phyloP scores from a whole-genome alignment of 2,888 invertebrate species.

The Heteropelma amictum region DNA sequence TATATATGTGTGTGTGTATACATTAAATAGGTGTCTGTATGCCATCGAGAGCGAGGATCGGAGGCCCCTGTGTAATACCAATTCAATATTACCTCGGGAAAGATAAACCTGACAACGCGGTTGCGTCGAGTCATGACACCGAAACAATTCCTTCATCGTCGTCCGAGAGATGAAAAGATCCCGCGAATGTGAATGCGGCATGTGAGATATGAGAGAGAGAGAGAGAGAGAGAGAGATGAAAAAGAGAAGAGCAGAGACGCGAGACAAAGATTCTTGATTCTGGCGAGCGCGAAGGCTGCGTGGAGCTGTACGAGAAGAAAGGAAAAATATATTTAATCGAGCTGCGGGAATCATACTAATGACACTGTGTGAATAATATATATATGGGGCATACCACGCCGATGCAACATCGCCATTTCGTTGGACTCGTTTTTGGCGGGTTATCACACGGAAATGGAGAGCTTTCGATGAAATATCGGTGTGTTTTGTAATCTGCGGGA shows the following conservation, averaged over 20 bases:
- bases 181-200: slow-evolving; percentile 26
- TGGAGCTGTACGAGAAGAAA: background rate
- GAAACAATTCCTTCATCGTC: slow-evolving; percentile 68
- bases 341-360: slow-evolving; percentile 5
- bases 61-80: slow-evolving; percentile 46
- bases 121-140: slow-evolving; percentile 68
- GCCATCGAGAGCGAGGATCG: too few relatives aligned
- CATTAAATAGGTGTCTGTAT: too few relatives aligned
- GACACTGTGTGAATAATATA: background rate
- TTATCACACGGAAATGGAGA: too few relatives aligned
- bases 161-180: slow-evolving; percentile 49
- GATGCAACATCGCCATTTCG: too few relatives aligned
- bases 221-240: background rate
- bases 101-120: slow-evolving; percentile 69
- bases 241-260: too few relatives aligned
- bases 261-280: slow-evolving; percentile 16
- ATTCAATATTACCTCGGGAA: slow-evolving; percentile 69
- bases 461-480: too few relatives aligned
- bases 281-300: background rate
- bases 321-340: background rate
- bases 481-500: too few relatives aligned
- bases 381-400: too few relatives aligned
- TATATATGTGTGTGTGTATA: too few relatives aligned
- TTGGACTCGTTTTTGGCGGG: too few relatives aligned
- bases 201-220: background rate